Base-by-base conservation (phyloP, 2,113 vertebrate genomes). In the Rana temporaria region DNA sequence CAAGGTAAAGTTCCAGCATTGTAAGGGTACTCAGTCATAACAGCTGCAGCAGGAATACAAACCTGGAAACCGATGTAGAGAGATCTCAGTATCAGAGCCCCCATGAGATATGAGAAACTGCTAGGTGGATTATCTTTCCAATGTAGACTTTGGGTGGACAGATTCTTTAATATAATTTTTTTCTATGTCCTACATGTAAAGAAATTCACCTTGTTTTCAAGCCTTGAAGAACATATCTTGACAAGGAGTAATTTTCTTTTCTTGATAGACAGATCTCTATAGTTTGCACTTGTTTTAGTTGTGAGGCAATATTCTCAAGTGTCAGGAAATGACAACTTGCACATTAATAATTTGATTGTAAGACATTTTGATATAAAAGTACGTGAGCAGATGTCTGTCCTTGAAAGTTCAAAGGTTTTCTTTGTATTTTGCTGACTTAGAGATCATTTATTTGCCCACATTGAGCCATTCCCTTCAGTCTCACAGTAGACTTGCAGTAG, bases 281-380 rank as follows among this genome's bases (percentile, higher is more conserved):
- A 52, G 53, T 70, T 70, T 15, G 12, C 68, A 52, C 42, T 48
- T 48, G 42, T 48, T 48, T 48, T 48, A 14, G 42, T 11, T 70
- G 67, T 69, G 48, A 69, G 38, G n/a, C 67, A 52, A 52, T 52
- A 69, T 70, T 22, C 7, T 18, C 19, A 18, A 66, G 20, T 70
- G 42, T 24, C 42, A 53, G 2, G 52, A 42, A 15, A 42, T 70
- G 68, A 70, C 68, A 70, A 53, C 68, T 15, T 24, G 42, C 68
- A 70, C 68, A 70, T 70, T 53, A 70, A 53, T 70, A 53, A 70
- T 24, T 70, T 52, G 42, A n/a, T 70, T 48, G 22, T 42, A 70
- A 53, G 68, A 53, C 12, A 70, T 5, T 70, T 24, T 70, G 34
- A 52, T 12, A 24, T 69, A 18, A 24, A 70, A 24, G 48, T 53